These are phyloP conservation scores for Neoascia interrupta DNA, from an alignment of 2,888 invertebrate species.

Conservation along the genomic window DNA sequence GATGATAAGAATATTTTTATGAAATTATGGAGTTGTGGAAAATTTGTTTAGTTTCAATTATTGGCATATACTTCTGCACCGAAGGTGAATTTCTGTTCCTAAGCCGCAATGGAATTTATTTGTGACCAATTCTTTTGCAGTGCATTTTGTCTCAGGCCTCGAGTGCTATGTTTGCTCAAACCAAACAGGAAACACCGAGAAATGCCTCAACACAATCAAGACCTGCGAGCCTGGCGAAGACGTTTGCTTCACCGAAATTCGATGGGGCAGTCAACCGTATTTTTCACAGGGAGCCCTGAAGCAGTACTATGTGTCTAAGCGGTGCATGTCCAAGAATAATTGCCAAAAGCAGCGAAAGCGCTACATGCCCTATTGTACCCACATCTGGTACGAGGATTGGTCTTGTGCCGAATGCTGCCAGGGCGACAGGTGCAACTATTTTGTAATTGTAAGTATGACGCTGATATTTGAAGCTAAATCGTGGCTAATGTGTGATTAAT, in stretches of 20 bases:
- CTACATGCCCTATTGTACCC: constrained; percentile 89
- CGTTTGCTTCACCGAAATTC: constrained; percentile 87
- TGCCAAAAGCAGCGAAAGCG: constrained; percentile 87
- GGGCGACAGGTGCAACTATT: constrained; percentile 97
- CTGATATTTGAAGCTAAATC: fast-evolving
- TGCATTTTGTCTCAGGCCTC: constrained; percentile 81
- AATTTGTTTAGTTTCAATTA: constrained; percentile 71
- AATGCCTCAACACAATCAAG: constrained; percentile 94
- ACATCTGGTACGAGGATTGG: constrained; percentile 98
- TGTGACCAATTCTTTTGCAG: constrained; percentile 61
- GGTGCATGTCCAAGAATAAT: constrained; percentile 89
- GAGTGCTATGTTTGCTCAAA: constrained; percentile 97
- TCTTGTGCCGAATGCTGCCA: constrained; percentile 97
- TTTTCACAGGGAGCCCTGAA: constrained; percentile 96
- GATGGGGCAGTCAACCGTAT: constrained; percentile 95
- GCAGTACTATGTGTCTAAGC: constrained; percentile 95
- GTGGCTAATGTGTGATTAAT: not conserved
- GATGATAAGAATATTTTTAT: constrained; percentile 2
- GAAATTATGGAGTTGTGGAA: constrained; percentile 72
- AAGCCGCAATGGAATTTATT: not conserved
- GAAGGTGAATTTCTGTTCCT: constrained; percentile 74
- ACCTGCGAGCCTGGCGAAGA: constrained; percentile 91
- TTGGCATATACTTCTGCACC: constrained; percentile 73
- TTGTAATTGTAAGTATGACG: constrained; percentile 89
- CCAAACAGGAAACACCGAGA: constrained; percentile 94